Evolutionary conservation across 2,797 vertebrate genomes (phyloP).

Genomic region (Neopelma chrysocephalum): DNA sequence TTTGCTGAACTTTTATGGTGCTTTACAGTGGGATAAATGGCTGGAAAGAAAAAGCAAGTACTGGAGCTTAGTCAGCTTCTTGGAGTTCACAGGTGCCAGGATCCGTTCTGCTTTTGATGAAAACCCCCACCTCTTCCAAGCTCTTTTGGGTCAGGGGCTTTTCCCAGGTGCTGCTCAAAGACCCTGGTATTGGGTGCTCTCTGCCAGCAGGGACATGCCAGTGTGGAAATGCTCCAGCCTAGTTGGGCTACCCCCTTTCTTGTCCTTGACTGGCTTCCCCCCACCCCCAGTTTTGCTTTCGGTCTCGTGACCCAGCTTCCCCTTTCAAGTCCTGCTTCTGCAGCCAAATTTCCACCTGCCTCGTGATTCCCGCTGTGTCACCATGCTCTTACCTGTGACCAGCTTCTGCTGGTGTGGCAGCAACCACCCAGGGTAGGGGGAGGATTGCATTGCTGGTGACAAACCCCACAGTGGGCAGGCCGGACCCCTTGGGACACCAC

Average conservation of each 20-base stretch:
- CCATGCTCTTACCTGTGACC: neutral
- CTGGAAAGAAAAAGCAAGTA: neutral
- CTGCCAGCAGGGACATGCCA: neutral
- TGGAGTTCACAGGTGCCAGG: accelerated
- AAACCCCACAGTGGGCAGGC: neutral
- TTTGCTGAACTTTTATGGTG: neutral
- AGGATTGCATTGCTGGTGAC: neutral
- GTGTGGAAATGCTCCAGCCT: neutral
- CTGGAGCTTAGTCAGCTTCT: neutral
- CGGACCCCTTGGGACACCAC: neutral
- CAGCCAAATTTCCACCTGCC: conserved; percentile 4
- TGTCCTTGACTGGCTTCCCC: neutral
- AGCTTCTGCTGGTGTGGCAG: neutral
- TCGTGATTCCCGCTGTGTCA: neutral
- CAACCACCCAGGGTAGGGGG: accelerated
- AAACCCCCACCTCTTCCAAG: neutral
- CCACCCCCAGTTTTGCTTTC: conserved; percentile 38
- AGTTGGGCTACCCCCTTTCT: neutral
- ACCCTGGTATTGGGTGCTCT: neutral
- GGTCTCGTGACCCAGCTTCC: conserved; percentile 49
- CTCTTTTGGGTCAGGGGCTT: neutral
- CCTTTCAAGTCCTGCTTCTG: conserved; percentile 12
- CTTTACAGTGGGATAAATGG: neutral
- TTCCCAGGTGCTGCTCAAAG: neutral
- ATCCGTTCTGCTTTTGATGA: neutral